Evolutionary conservation across 1,140 invertebrate genomes (phyloP), one percentile per base, ranked within the genome.

Genomic region (Zaprionus nigranus): DNA sequence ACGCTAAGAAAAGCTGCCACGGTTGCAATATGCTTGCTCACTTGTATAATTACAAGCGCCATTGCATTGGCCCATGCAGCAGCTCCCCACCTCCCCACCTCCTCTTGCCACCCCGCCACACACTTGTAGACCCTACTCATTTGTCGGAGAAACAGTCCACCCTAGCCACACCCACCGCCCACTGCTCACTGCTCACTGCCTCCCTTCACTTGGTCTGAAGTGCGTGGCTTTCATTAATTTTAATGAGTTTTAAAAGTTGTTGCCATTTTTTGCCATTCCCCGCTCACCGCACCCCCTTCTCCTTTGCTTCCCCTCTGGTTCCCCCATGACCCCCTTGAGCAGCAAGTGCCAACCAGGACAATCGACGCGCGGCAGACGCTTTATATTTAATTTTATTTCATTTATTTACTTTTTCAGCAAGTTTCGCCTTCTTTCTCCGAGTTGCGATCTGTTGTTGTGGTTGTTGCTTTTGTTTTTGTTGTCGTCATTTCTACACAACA

Each of bases 191-290:
- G 59, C 24, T n/a, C 28, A n/a, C n/a, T 2, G 49, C n/a, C 49
- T 15, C 20, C 15, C 26, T 17, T 60, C 60, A 62, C 64, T 82
- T 66, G 43, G 66, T 61, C 60, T 90, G 74, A 88, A 88, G 84
- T 88, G 84, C 84, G 84, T 88, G 78, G 84, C 84, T 88, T 88
- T 88, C 85, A 88, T 88, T 88, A 88, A 88, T 88, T 88, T 88
- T 88, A 88, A 88, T 88, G 84, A 88, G 84, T 88, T 88, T 88
- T 84, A 88, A 88, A 88, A 88, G 84, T 88, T 88, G 84, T 81
- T 88, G 81, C 84, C 76, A 87, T 87, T 87, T 86, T 77, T 68
- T 54, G 46, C 65, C n/a, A 36, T 12, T 20, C 38, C 15, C 30
- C 43, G 7, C 36, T 15, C 24, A 28, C 3, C 36, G 15, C 7